A percentile compares a stretch with the other conserved stretches of the same genome.
Conservation (phyloP, 2,113 vertebrate species). For the Dasyurus viverrinus region DNA sequence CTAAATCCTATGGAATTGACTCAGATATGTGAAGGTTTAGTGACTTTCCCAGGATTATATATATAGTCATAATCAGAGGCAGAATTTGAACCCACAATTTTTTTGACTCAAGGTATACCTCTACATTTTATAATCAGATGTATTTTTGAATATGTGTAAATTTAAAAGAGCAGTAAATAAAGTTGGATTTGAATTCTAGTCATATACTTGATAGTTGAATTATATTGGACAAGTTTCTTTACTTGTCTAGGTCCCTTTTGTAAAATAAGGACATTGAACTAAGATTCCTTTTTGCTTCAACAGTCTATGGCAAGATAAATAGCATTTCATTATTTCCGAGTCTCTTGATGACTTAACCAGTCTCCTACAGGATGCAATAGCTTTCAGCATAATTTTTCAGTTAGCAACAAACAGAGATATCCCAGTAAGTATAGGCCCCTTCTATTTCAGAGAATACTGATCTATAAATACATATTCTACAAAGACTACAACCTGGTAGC, state of each 20-base stretch:
- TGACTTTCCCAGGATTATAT: not conserved
- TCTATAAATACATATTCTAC: not conserved
- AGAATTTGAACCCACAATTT: not conserved
- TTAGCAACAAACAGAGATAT: not conserved
- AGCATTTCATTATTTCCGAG: not conserved
- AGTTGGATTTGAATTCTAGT: not conserved
- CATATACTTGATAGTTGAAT: not conserved
- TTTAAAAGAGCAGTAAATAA: not conserved
- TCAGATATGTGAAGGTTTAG: not conserved
- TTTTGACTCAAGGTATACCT: not conserved
- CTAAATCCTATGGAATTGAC: not conserved
- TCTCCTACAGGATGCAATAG: not conserved
- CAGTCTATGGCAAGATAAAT: not conserved
- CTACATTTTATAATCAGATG: not conserved
- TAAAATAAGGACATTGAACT: not conserved
- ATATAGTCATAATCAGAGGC: not conserved
- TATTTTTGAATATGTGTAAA: not conserved
- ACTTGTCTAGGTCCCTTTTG: not conserved
- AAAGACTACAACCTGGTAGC: too few relatives aligned
- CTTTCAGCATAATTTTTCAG: not conserved
- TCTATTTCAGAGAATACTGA: not conserved
- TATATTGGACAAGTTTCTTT: not conserved
- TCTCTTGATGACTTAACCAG: not conserved
- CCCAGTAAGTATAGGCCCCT: rapidly evolving
- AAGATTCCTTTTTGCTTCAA: not conserved